Percentiles rank a stretch among this genome's conserved stretches.
Conservation (phyloP, 2,888 invertebrate species). For the Drosophila kuntzei region DNA sequence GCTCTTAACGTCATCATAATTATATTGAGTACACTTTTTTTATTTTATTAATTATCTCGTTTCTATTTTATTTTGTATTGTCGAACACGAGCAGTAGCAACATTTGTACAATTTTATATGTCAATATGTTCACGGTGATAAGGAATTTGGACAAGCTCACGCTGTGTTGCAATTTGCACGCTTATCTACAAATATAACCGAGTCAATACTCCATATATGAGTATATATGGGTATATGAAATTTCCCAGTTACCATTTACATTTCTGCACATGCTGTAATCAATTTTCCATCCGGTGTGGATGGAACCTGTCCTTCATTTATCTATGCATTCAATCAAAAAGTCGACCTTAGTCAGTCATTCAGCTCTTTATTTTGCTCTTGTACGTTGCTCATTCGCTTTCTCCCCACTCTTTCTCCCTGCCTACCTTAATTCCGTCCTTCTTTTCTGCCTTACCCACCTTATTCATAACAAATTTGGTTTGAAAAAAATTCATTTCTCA, state of each 20-base stretch:
- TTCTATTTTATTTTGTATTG: conserved; percentile 11
- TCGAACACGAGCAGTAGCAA: conserved; percentile 43
- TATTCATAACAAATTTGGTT: conserved; percentile 56
- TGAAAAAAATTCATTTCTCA: conserved; percentile 58
- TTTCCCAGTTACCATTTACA: conserved; percentile 38
- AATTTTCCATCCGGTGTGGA: conserved; percentile 63
- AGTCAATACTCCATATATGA: neutral
- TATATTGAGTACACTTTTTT: conserved; percentile 20
- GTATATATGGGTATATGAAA: neutral
- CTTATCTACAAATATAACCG: conserved; percentile 32
- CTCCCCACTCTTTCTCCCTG: neutral
- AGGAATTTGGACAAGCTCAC: conserved; percentile 29
- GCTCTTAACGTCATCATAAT: conserved; percentile 11
- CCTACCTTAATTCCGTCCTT: neutral
- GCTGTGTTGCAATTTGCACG: conserved; percentile 42
- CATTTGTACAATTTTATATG: conserved; percentile 20
- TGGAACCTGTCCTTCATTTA: conserved; percentile 67
- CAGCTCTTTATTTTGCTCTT: conserved; percentile 15
- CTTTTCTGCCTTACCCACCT: conserved; percentile 11
- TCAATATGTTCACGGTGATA: conserved; percentile 32
- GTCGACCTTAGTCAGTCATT: conserved; percentile 63
- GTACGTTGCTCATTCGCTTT: neutral
- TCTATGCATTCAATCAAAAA: conserved; percentile 72
- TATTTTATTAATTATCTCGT: conserved; percentile 19
- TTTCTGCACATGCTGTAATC: conserved; percentile 66